Percentiles rank a stretch among this genome's conserved stretches.
These are phyloP conservation scores for Seriola rivoliana DNA, from an alignment of 2,113 vertebrate species.

Conservation along the genomic window DNA sequence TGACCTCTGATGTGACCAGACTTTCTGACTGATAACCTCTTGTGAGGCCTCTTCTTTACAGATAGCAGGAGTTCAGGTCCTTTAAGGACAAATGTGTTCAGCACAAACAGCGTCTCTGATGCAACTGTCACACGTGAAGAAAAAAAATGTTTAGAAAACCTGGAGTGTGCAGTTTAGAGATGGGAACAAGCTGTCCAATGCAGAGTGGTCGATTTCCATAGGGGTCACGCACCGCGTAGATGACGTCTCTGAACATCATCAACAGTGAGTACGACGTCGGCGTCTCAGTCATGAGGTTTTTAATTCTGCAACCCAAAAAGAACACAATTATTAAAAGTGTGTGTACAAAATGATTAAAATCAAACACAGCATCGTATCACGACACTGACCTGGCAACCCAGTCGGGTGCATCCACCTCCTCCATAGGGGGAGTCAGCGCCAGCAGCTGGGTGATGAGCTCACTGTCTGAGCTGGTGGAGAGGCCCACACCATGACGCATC, in stretches of 20 bases:
- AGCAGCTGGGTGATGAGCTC: constrained; percentile 98
- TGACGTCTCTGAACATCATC: constrained; percentile 95
- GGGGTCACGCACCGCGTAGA: constrained; percentile 96
- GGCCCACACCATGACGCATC: constrained; percentile 94
- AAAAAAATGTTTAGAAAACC: constrained; percentile 61
- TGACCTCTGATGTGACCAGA: background rate
- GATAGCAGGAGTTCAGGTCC: background rate
- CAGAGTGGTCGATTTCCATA: constrained; percentile 97
- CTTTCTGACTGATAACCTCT: constrained; percentile 13
- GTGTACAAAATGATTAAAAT: background rate
- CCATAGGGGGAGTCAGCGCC: constrained; percentile 94
- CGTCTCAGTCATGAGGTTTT: constrained; percentile 96
- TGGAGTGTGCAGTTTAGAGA: constrained; percentile 87
- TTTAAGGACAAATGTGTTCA: constrained; percentile 7
- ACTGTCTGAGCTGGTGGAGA: constrained; percentile 97
- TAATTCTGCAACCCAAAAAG: constrained; percentile 88
- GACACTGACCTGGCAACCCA: constrained; percentile 95
- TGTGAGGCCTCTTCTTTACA: background rate
- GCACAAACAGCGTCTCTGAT: background rate
- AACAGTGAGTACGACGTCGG: constrained; percentile 95
- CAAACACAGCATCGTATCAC: background rate
- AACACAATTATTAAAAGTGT: background rate
- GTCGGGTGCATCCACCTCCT: constrained; percentile 91
- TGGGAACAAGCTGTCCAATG: constrained; percentile 92
- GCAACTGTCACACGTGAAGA: background rate